Conservation (phyloP, 1,140 invertebrate genomes). For the Hyles euphorbiae region DNA sequence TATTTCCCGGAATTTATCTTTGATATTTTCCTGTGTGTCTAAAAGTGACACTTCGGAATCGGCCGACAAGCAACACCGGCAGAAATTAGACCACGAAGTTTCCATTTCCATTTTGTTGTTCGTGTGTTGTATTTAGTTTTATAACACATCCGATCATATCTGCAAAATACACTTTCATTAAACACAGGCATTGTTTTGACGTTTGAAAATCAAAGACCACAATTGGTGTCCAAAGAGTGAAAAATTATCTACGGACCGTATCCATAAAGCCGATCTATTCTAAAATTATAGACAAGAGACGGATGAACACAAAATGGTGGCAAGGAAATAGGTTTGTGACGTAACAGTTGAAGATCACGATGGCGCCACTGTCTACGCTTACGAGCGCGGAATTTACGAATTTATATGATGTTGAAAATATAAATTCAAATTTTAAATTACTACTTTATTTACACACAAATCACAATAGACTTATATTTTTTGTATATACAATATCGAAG, state of each 20-base stretch:
- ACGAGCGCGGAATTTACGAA: no score
- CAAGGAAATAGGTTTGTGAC: conserved; percentile 5
- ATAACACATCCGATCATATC: conserved; percentile 47
- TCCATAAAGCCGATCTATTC: conserved; percentile 70
- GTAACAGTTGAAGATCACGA: no score
- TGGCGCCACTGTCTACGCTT: no score
- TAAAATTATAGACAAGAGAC: conserved; percentile 67
- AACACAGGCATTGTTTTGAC: conserved; percentile 59
- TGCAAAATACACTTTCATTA: conserved; percentile 48
- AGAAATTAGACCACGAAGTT: conserved; percentile 59
- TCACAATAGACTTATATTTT: no score
- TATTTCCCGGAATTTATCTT: conserved; percentile 58
- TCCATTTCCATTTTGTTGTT: conserved; percentile 51
- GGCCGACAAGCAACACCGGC: conserved; percentile 63
- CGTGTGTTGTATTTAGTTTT: conserved; percentile 26
- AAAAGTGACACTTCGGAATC: conserved; percentile 56
- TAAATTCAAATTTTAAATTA: no score
- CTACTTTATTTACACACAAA: no score
- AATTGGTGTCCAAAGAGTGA: conserved; percentile 67
- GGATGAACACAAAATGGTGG: conserved; percentile 60
- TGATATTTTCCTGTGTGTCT: conserved; percentile 46
- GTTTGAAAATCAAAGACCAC: conserved; percentile 57
- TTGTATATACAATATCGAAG: no score
- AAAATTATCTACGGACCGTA: conserved; percentile 75
- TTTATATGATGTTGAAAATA: no score